Evolutionary conservation across 2,888 invertebrate genomes (phyloP), one percentile per base, ranked within the genome.

Genomic region (Ferrisia virgata): DNA sequence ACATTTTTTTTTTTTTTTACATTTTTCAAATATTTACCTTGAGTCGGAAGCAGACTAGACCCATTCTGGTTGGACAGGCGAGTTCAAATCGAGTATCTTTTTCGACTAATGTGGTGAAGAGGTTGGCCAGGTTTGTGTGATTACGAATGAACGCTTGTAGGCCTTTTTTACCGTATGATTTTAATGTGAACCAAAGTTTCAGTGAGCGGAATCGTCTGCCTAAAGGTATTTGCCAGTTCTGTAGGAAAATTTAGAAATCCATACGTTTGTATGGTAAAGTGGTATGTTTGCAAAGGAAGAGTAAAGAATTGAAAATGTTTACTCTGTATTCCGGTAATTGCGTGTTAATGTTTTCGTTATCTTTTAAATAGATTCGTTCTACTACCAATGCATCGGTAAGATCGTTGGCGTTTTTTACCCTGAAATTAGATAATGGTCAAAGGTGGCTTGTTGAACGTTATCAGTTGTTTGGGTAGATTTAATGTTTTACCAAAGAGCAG

Each of bases 161-260:
- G 3, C 95, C 95, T 87, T 93, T 92, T 3, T 93, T 92, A 0
- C 98, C 98, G 87, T 94, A 94, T 85, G 94, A 90, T 86, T 96
- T 91, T 87, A 98, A 89, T 0, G 96, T 96, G 86, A 96, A 95
- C 98, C 98, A 98, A n/a, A 98, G 89, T 89, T 98, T 98, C 25
- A 98, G 89, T 0, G 98, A 92, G 78, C 97, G 92, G 88, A 98
- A 97, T 86, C 96, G 91, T 69, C 97, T 91, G 0, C 96, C 96
- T 31, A 97, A 90, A 4, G 95, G 93, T 88, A 96, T 94, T 89
- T 96, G 95, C 95, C 95, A 95, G 87, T 96, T 93, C 90, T 96
- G 90, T 86, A 92, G 92, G 86, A 53, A 76, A 82, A 40, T 53
- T 22, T 2, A 53, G 22, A 13, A n/a, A n/a, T n/a, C n/a, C n/a